Conservation (phyloP, 1,140 invertebrate species). For the Saccostrea cuccullata region DNA sequence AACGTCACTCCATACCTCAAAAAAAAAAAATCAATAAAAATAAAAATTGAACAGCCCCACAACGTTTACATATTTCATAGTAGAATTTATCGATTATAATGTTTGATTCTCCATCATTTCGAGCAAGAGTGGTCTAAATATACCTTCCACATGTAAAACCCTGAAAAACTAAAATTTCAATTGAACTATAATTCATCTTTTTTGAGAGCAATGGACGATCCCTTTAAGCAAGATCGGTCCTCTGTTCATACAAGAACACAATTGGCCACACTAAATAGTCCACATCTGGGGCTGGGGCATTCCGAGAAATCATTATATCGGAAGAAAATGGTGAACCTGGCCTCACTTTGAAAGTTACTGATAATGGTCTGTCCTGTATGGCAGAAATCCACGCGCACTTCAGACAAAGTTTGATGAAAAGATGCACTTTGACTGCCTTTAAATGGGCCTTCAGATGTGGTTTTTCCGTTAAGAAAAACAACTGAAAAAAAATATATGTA, state of each 20-base stretch:
- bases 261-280: conserved; percentile 36
- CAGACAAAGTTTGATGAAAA: conserved; percentile 4
- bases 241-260: conserved; percentile 24
- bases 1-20: no score
- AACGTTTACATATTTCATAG: no score
- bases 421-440: not conserved
- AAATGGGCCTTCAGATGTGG: not conserved
- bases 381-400: conserved; percentile 24
- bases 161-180: not conserved
- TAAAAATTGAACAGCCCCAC: no score
- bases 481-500: not conserved
- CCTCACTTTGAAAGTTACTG: not conserved
- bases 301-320: conserved; percentile 4
- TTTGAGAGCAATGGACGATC: not conserved
- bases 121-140: no score
- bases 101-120: no score
- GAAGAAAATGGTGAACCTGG: conserved; percentile 7
- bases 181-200: not conserved
- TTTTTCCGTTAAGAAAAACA: conserved; percentile 29
- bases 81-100: no score
- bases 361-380: conserved; percentile 3
- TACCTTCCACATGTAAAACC: not conserved
- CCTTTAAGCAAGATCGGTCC: not conserved
- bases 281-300: conserved; percentile 19
- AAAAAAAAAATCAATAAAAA: no score